Evolutionary conservation across 2,888 invertebrate species (phyloP).

Genomic region (Pollenia amentaria): DNA sequence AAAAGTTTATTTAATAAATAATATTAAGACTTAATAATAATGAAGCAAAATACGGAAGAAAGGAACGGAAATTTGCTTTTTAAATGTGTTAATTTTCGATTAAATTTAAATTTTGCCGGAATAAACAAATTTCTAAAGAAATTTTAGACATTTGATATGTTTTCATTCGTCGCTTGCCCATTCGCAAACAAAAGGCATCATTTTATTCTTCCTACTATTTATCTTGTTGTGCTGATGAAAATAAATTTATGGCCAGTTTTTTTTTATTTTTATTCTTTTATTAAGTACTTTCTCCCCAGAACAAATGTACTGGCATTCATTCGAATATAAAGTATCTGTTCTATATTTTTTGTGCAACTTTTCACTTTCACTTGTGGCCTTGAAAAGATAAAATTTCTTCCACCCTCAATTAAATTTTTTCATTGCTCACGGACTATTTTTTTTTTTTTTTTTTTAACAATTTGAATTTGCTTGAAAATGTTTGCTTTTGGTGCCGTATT

Average conservation of each 20-base stretch:
- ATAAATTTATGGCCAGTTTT: conserved; percentile 29
- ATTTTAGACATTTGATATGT: not conserved
- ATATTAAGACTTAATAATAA: too few relatives aligned
- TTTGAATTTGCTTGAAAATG: conserved; percentile 3
- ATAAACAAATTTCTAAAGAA: not conserved
- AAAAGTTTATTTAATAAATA: too few relatives aligned
- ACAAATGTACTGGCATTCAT: conserved; percentile 6
- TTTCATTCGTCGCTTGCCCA: not conserved
- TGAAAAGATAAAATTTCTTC: conserved; percentile 21
- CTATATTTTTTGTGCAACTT: not conserved
- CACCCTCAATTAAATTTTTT: conserved; percentile 1
- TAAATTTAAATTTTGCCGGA: not conserved
- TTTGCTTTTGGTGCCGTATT: not conserved
- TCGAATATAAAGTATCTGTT: not conserved
- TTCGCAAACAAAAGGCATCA: not conserved
- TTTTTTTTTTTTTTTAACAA: not conserved
- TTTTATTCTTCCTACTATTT: not conserved
- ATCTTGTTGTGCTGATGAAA: not conserved
- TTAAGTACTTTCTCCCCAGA: not conserved
- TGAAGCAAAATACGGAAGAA: too few relatives aligned
- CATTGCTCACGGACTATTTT: not conserved
- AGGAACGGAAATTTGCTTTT: too few relatives aligned
- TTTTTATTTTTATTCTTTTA: not conserved
- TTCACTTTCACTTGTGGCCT: conserved; percentile 22
- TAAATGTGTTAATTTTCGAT: too few relatives aligned